phyloP scores from a whole-genome alignment of 2,797 vertebrate species.

The Nyctalus aviator region DNA sequence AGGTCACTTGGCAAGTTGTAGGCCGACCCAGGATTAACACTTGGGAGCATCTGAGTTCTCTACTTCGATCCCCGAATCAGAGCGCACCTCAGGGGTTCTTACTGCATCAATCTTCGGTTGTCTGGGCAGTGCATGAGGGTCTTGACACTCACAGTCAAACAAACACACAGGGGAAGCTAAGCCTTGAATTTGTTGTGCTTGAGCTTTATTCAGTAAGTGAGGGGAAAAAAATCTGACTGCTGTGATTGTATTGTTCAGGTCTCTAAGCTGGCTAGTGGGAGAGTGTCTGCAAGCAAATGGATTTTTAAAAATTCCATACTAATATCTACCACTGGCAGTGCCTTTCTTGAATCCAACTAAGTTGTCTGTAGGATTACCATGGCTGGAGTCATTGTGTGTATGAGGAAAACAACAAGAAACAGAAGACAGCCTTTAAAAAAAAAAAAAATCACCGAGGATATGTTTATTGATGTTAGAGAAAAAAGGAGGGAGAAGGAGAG shows the following conservation, averaged over 20 bases:
- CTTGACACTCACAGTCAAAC: not conserved
- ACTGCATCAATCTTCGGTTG: slow-evolving; percentile 21
- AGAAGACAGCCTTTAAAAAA: not conserved
- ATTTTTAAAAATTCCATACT: not conserved
- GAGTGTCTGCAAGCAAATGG: not conserved
- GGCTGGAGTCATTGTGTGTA: not conserved
- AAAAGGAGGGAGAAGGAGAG: not conserved
- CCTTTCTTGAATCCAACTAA: not conserved
- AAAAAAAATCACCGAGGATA: not conserved
- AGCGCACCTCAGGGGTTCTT: not conserved
- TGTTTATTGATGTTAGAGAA: not conserved
- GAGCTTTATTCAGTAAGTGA: not conserved
- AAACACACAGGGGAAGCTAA: not conserved
- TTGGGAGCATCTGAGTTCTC: slow-evolving; percentile 34
- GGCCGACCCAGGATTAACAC: slow-evolving; percentile 49
- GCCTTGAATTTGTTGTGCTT: not conserved
- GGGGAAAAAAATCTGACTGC: not conserved
- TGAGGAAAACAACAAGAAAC: slow-evolving; percentile 10
- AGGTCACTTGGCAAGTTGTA: slow-evolving; percentile 65
- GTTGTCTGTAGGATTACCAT: not conserved
- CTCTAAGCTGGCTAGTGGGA: not conserved
- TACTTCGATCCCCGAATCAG: not conserved
- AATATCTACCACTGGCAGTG: not conserved
- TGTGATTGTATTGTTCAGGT: not conserved
- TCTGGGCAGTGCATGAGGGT: not conserved